Evolutionary conservation across 2,797 vertebrate species (phyloP), one percentile per base, ranked within the genome.

Genomic region (Propithecus perrieri): DNA sequence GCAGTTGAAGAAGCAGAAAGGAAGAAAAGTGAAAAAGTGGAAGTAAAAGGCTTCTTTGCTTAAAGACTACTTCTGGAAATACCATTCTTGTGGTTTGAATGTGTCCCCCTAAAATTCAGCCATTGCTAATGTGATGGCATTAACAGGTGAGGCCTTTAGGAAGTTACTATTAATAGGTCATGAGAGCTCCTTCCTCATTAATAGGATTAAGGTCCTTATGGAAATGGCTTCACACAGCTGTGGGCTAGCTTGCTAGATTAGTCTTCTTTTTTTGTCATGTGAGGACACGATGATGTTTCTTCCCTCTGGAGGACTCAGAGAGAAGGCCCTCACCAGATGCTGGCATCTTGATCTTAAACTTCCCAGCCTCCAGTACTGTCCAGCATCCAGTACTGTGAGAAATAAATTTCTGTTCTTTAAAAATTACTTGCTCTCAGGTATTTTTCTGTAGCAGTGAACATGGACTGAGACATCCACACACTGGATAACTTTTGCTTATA

Each of bases 31-130:
- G 14, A 89, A 75, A 81, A 71, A 22, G 28, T 41, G 4, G 11
- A 0, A 4, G 10, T 63, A 41, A 43, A 38, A 9, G 7, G 0
- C 14, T 24, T 11, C 0, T 35, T 26, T 33, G 3, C 6, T 38
- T 14, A 74, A 48, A 72, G 9, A 48, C 4, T 20, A 5, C 35
- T 90, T 75, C 12, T 89, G 80, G 30, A 55, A 26, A 11, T 22
- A 13, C 12, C 4, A 30, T 41, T 50, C 11, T 12, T 57, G 4
- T 43, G 24, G 5, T 61, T 12, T 28, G 43, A 71, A 28, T 33
- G 14, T 5, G 22, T 26, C n/a, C 4, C n/a, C 22, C 2, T 85
- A 20, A 78, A 85, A 24, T 26, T 38, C 14, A 57, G 22, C 1
- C 7, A 1, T 84, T 83, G 4, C 2, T 12, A n/a, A 15, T n/a